Base-by-base conservation (phyloP, 2,113 vertebrate species). In the Cynoglossus semilaevis region DNA sequence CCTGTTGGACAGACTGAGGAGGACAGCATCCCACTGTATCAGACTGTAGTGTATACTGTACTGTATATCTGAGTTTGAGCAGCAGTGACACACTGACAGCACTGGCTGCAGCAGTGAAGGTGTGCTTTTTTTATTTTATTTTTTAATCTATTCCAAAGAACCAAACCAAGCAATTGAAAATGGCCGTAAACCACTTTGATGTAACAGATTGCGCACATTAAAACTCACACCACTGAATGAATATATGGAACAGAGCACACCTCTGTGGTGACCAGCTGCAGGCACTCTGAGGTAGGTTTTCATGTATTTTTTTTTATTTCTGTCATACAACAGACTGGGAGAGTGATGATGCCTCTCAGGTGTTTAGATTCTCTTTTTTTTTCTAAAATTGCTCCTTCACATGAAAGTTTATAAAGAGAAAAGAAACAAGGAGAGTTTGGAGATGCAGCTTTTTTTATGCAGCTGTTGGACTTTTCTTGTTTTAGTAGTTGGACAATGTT, bases 91-190 rank as follows among this genome's bases (percentile, higher is more conserved):
- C 12, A 58, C 12, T 56, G n/a, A 54, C 37, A n/a, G 12, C 35
- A 53, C 29, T 1, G 6, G 29, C 70, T 58, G 34, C 63, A 36
- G 42, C 59, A 40, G 50, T 54, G 40, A 58, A 43, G 18, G 37
- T 48, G 37, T 14, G 2, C 40, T 34, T 10, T 70, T 73, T 70
- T 34, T 70, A 63, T 70, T 76, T 51, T n/a, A n/a, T n/a, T n/a
- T n/a, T n/a, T n/a, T n/a, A n/a, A n/a, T n/a, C n/a, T n/a, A n/a
- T n/a, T n/a, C n/a, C n/a, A n/a, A n/a, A n/a, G n/a, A n/a, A n/a
- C n/a, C n/a, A n/a, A n/a, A n/a, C n/a, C n/a, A n/a, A n/a, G 37
- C 37, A 38, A 38, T 5, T 67, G 14, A 11, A 15, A 29, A 37
- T 63, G 16, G 52, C 72, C 58, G 63, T 36, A 41, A 69, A 68